Percentiles rank a stretch among this genome's conserved stretches.
phyloP scores from a whole-genome alignment of 2,113 vertebrate genomes.

The Labeo rohita region DNA sequence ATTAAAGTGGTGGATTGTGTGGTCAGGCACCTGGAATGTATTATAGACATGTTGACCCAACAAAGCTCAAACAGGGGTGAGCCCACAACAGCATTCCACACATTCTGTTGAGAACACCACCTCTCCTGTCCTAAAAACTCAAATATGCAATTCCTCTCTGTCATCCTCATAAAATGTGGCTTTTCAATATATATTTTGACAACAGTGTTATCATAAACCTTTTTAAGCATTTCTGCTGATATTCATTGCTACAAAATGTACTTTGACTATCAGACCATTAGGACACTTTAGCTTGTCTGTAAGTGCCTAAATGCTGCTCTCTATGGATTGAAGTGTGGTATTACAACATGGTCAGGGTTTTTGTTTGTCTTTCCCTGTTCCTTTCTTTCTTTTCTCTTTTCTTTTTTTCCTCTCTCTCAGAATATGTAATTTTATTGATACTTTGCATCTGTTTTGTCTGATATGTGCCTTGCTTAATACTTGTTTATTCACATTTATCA shows the following conservation, averaged over 20 bases:
- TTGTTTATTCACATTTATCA: too few relatives aligned
- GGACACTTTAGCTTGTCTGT: neutral
- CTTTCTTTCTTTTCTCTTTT: too few relatives aligned
- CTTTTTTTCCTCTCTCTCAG: too few relatives aligned
- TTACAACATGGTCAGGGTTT: neutral
- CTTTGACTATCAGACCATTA: neutral
- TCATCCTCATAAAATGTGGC: neutral
- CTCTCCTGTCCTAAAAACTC: constrained; percentile 21
- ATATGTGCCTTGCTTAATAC: too few relatives aligned
- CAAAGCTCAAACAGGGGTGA: constrained; percentile 49
- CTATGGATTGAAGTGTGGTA: neutral
- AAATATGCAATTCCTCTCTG: constrained; percentile 18
- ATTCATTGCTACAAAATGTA: neutral
- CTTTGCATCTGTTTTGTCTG: too few relatives aligned
- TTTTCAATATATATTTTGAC: neutral
- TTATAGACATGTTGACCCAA: constrained; percentile 58
- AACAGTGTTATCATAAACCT: neutral
- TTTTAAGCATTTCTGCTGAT: neutral
- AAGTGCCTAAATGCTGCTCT: constrained; percentile 10
- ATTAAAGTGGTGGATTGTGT: constrained; percentile 52
- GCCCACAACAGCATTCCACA: constrained; percentile 64
- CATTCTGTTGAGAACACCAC: constrained; percentile 61
- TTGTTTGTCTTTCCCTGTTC: neutral
- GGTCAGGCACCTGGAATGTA: constrained; percentile 64
- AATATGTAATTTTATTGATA: too few relatives aligned